Evolutionary conservation across 2,113 vertebrate species (phyloP), one percentile per base, ranked within the genome.

Genomic region (Antennarius striatus): DNA sequence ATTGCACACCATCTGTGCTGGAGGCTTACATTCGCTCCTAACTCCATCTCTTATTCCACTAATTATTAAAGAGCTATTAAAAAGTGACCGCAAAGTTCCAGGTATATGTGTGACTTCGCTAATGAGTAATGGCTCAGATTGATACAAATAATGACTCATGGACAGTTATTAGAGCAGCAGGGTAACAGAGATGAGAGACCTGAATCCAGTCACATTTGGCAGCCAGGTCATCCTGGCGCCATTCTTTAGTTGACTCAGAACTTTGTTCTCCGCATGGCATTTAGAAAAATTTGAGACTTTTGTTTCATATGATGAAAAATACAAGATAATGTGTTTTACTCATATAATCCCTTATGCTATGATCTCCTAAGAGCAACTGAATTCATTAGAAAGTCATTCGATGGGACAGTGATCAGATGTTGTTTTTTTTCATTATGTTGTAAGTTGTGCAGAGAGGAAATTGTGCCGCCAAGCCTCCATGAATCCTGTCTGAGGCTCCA

Each of bases 401-500:
- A 51, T 46, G 22, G 30, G 7, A 28, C 15, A 56, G 36, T 36
- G 39, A 59, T 74, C 59, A 30, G 49, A 50, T 76, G 32, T 28
- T 63, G 42, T 66, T 60, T 28, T 58, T 30, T 57, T 58, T 22
- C 22, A 67, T 40, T 62, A 54, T 59, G 66, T 49, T 69, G 64
- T 61, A 17, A 46, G 48, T 28, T 63, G 64, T 56, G 45, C 69
- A 79, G 58, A 64, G 56, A 82, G 82, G 68, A 88, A 86, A 82
- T 73, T 62, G 63, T 75, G 69, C 73, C 61, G 49, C 60, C 63
- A 64, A 76, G 59, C 66, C 56, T 75, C 71, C 28, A 16, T 68
- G 49, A 72, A 75, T 86, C 58, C 71, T 59, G 61, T 63, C 68
- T 60, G 79, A 73, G 83, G 69, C 66, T 86, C 80, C 73, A 42